Percentiles rank a stretch among this genome's conserved stretches.
phyloP scores from a whole-genome alignment of 2,797 vertebrate genomes.

The Sphaeramia orbicularis region DNA sequence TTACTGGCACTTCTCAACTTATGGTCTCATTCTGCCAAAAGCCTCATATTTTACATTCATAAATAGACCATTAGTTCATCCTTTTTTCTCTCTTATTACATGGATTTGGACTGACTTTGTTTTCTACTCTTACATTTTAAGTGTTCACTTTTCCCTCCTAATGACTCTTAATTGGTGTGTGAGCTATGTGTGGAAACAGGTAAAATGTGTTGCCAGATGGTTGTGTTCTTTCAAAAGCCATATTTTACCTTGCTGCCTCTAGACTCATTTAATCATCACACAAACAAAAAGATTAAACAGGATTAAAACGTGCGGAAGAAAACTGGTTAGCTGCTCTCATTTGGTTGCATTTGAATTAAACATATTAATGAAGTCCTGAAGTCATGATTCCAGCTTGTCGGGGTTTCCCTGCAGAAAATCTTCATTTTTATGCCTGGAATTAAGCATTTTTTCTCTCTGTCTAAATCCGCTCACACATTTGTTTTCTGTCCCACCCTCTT shows the following conservation, averaged over 20 bases:
- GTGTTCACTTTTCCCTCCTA: constrained; percentile 63
- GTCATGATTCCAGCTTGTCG: constrained; percentile 67
- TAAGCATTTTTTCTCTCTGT: constrained; percentile 57
- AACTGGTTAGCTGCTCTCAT: constrained; percentile 57
- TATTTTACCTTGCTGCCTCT: constrained; percentile 69
- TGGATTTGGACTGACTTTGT: background rate
- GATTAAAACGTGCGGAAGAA: constrained; percentile 70
- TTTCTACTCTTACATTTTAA: constrained; percentile 16
- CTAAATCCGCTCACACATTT: constrained; percentile 82
- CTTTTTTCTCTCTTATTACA: background rate
- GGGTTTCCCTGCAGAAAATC: constrained; percentile 64
- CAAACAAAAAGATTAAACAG: constrained; percentile 75
- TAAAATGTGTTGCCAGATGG: constrained; percentile 79
- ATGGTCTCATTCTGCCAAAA: constrained; percentile 47
- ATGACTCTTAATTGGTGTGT: constrained; percentile 66
- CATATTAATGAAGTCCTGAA: constrained; percentile 63
- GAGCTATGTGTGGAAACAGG: constrained; percentile 76
- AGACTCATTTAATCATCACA: constrained; percentile 80
- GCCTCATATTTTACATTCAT: constrained; percentile 52
- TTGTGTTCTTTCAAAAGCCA: constrained; percentile 66
- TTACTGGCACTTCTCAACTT: constrained; percentile 62
- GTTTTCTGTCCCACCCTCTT: constrained; percentile 80
- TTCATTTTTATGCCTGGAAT: constrained; percentile 66
- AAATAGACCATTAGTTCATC: background rate
- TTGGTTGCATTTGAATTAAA: constrained; percentile 62